Evolutionary conservation across 2,888 invertebrate species (phyloP).

Genomic region (Autographa pulchrina): DNA sequence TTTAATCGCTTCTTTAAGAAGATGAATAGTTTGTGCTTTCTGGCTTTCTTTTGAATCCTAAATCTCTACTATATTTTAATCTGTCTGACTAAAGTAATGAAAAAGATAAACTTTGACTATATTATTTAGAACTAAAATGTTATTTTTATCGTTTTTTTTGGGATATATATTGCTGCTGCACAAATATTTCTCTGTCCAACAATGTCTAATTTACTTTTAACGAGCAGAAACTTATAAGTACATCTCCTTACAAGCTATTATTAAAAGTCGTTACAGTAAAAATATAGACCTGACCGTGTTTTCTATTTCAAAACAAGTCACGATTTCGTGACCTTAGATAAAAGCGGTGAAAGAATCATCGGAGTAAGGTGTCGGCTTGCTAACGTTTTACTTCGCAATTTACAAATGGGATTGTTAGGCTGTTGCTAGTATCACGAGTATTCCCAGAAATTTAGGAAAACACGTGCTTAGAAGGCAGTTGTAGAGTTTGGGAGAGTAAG

Average conservation of each 20-base stretch:
- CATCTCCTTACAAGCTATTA: conserved; percentile 12
- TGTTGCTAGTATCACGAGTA: neutral
- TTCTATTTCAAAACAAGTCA: conserved; percentile 70
- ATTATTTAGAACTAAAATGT: too few species aligned
- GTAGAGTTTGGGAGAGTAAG: neutral
- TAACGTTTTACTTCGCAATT: conserved; percentile 40
- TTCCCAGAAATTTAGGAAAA: neutral
- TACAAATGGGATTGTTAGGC: conserved; percentile 18
- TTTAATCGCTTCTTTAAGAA: neutral
- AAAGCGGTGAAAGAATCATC: conserved; percentile 52
- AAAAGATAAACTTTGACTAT: neutral
- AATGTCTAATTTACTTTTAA: neutral
- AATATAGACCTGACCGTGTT: conserved; percentile 45
- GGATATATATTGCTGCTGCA: neutral
- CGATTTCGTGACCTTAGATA: conserved; percentile 74
- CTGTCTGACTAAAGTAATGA: neutral
- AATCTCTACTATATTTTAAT: neutral
- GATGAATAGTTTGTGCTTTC: neutral
- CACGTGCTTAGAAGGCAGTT: neutral
- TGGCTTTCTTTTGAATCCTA: neutral
- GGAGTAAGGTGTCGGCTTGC: conserved; percentile 27
- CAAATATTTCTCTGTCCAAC: neutral
- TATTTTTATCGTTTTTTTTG: too few species aligned
- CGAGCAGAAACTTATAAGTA: neutral
- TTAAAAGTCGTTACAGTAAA: conserved; percentile 11